Evolutionary conservation across 2,113 vertebrate genomes (phyloP).

Genomic region (Rana temporaria): DNA sequence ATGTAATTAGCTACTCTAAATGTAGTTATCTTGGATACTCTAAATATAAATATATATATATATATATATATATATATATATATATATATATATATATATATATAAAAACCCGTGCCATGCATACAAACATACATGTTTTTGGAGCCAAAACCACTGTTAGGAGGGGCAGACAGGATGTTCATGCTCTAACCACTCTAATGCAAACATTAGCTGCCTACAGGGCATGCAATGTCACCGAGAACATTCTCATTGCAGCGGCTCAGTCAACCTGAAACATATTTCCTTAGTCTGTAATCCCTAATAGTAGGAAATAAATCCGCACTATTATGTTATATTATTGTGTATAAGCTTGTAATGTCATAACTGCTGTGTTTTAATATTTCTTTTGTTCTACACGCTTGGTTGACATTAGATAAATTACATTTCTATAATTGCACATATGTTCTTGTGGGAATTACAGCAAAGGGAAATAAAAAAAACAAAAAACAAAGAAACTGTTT

Average conservation of each 20-base stretch:
- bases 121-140: background rate
- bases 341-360: slow-evolving; percentile 12
- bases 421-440: slow-evolving; percentile 32
- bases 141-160: background rate
- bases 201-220: slow-evolving; percentile 38
- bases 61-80: too few relatives aligned
- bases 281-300: slow-evolving; percentile 23
- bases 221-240: slow-evolving; percentile 34
- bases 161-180: slow-evolving; percentile 9
- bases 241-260: slow-evolving; percentile 36
- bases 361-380: slow-evolving; percentile 22
- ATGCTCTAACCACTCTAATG: slow-evolving; percentile 32
- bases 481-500: slow-evolving; percentile 34
- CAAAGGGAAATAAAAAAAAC: background rate
- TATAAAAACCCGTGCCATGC: too few relatives aligned
- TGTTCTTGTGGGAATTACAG: background rate
- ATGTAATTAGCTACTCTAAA: too few relatives aligned
- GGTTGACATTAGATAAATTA: slow-evolving; percentile 34
- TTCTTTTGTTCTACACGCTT: slow-evolving; percentile 15
- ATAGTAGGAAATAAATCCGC: slow-evolving; percentile 14
- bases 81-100: too few relatives aligned
- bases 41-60: too few relatives aligned
- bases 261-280: slow-evolving; percentile 43
- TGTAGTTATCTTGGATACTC: too few relatives aligned
- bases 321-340: slow-evolving; percentile 10